Conservation (phyloP, 2,888 invertebrate genomes). For the Dolichopus griseipennis region DNA sequence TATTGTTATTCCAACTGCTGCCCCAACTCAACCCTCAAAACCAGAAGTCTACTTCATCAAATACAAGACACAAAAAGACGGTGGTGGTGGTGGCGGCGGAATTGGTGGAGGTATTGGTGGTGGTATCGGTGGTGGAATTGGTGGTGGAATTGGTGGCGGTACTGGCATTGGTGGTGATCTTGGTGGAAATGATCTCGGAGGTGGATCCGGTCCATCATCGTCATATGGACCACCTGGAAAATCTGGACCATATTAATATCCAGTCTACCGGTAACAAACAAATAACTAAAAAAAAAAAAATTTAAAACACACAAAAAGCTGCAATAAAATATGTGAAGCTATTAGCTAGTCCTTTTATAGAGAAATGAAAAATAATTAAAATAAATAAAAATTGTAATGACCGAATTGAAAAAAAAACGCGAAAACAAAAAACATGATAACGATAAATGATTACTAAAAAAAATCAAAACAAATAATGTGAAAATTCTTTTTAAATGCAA, state of each 20-base stretch:
- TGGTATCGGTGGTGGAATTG: not conserved
- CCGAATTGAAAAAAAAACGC: not conserved
- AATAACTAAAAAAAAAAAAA: not conserved
- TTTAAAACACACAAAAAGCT: not conserved
- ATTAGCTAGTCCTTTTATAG: constrained; percentile 20
- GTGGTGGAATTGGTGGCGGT: constrained; percentile 7
- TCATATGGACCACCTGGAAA: constrained; percentile 55
- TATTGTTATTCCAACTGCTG: constrained; percentile 57
- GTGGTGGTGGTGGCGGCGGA: not conserved
- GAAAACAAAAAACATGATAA: not conserved
- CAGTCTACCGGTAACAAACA: not conserved
- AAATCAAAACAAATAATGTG: not conserved
- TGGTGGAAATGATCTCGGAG: not conserved
- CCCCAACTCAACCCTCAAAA: constrained; percentile 65
- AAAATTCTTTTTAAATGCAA: not conserved
- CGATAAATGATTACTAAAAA: not conserved
- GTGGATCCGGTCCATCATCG: constrained; percentile 29
- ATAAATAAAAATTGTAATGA: not conserved
- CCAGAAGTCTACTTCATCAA: constrained; percentile 68
- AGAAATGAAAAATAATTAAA: not conserved
- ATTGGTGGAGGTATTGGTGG: not conserved
- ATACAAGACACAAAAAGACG: constrained; percentile 55
- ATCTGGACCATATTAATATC: constrained; percentile 49
- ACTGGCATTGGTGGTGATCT: constrained; percentile 5
- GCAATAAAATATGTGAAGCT: constrained; percentile 11